A percentile compares a stretch with the other conserved stretches of the same genome.
Evolutionary conservation across 2,113 vertebrate species (phyloP).

Genomic region (Zosterops lateralis): DNA sequence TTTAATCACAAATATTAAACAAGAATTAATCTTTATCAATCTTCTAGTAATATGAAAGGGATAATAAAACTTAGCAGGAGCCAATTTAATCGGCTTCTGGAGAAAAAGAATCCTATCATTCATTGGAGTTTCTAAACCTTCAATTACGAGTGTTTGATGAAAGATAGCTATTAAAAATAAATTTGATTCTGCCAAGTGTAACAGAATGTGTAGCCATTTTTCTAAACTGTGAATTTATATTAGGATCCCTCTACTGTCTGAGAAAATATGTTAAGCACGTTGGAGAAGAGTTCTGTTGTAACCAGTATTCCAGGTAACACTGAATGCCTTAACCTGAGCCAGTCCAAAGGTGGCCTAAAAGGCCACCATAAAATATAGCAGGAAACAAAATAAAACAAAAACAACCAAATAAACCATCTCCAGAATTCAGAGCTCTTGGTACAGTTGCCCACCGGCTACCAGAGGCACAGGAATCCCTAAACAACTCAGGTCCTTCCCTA

Average conservation of each 20-base stretch:
- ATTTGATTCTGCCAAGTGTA: not conserved
- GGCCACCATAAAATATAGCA: not conserved
- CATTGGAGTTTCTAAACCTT: not conserved
- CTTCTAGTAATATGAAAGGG: not conserved
- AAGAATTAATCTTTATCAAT: not conserved
- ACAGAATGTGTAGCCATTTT: not conserved
- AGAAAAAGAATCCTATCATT: not conserved
- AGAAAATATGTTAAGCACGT: not conserved
- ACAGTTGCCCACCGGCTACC: fast-evolving
- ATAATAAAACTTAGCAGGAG: not conserved
- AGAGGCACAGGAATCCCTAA: not conserved
- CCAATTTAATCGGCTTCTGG: not conserved
- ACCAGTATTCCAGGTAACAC: not conserved
- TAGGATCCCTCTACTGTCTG: not conserved
- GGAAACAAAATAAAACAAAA: not conserved
- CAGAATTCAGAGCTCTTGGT: not conserved
- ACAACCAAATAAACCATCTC: not conserved
- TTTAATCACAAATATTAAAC: not conserved
- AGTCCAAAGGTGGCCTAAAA: not conserved
- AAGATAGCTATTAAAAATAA: not conserved
- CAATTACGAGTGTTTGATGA: not conserved
- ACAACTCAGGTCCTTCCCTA: not conserved
- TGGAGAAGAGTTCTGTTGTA: not conserved
- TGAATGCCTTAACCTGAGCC: not conserved
- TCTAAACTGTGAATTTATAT: not conserved